Evolutionary conservation across 2,113 vertebrate species (phyloP).

Genomic region (Esox niger): DNA sequence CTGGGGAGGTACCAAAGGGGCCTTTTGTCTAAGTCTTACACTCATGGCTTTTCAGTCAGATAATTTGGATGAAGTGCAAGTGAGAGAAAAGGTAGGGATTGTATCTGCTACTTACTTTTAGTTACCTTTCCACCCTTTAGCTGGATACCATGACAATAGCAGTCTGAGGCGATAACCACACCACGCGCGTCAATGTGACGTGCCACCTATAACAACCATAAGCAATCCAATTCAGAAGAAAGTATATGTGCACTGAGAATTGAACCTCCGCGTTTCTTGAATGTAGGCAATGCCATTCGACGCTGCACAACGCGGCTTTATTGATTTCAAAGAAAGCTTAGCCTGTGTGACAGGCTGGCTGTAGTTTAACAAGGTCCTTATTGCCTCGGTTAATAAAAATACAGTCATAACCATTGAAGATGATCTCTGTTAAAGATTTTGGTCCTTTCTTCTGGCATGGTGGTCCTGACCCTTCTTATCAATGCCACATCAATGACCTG

Average conservation of each 20-base stretch:
- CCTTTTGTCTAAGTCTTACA: slow-evolving; percentile 56
- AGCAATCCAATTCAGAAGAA: too few species aligned
- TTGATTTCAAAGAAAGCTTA: too few species aligned
- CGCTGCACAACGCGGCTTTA: too few species aligned
- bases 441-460: slow-evolving; percentile 56
- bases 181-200: too few species aligned
- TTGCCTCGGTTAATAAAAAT: background rate
- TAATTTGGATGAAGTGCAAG: slow-evolving; percentile 17
- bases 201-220: too few species aligned
- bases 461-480: slow-evolving; percentile 54
- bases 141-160: background rate
- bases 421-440: slow-evolving; percentile 58
- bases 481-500: slow-evolving; percentile 58
- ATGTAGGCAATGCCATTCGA: too few species aligned
- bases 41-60: slow-evolving; percentile 37
- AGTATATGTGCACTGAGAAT: too few species aligned
- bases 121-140: background rate
- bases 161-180: too few species aligned
- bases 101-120: background rate
- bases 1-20: slow-evolving; percentile 64
- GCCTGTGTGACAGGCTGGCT: too few species aligned
- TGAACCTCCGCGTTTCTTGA: too few species aligned
- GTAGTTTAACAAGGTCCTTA: too few species aligned
- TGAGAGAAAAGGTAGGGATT: slow-evolving; percentile 23
- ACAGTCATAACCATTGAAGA: background rate